Percentiles rank a stretch among this genome's conserved stretches.
phyloP scores from a whole-genome alignment of 2,888 invertebrate genomes.

The Phania funesta region DNA sequence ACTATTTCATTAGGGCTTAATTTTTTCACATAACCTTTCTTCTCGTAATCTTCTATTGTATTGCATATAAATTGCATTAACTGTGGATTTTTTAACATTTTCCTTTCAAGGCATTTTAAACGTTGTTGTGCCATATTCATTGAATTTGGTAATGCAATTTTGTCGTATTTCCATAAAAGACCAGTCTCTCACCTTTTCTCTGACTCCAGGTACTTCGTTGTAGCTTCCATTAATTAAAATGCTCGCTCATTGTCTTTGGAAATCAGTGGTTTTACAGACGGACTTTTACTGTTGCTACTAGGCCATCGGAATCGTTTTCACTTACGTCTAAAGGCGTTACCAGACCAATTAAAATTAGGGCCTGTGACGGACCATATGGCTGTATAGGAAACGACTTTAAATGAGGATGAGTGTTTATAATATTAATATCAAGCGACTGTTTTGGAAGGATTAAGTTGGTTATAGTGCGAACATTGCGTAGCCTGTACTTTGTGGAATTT shows the following conservation, averaged over 20 bases:
- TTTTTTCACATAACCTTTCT: not conserved
- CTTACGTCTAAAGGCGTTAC: not conserved
- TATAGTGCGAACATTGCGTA: not conserved
- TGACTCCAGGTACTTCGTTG: not conserved
- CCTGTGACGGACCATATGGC: not conserved
- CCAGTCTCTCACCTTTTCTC: not conserved
- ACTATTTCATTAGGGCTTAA: not conserved
- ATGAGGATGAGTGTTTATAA: not conserved
- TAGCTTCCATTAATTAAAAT: not conserved
- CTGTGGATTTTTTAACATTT: no score
- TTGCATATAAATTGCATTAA: no score
- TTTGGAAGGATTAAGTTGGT: not conserved
- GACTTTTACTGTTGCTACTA: not conserved
- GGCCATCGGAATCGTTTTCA: not conserved
- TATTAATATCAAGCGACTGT: not conserved
- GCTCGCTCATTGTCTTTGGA: not conserved
- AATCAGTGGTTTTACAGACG: not conserved
- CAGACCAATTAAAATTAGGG: not conserved
- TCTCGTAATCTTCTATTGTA: not conserved
- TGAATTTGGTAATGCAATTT: no score
- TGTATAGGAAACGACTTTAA: not conserved
- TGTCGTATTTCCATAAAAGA: no score
- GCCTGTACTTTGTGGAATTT: not conserved
- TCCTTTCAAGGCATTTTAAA: no score
- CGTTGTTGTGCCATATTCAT: no score